Base-by-base conservation (phyloP, 2,888 invertebrate genomes). In the Torymus texanus region DNA sequence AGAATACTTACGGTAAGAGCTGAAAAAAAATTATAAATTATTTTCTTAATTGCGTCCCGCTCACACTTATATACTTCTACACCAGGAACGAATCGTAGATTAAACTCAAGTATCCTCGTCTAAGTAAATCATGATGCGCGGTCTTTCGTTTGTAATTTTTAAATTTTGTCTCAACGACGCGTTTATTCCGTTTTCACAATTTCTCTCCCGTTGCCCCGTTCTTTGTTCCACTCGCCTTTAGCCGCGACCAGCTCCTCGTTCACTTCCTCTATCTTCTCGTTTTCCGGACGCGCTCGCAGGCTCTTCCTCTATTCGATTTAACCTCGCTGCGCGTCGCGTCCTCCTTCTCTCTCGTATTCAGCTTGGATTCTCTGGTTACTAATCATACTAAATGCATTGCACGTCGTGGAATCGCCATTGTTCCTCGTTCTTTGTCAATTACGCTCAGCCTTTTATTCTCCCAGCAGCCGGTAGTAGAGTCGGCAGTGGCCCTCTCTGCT, bases 81-180 rank as follows among this genome's bases (percentile, higher is more conserved):
- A 24, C 12, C 29, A n/a, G 21, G 55, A 41, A 18, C 41, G 24
- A 66, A 72, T 71, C 66, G 53, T 61, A 85, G 86, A 88, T 88
- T 88, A 87, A 86, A 84, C 80, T 85, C 87, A 87, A 88, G 29
- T 29, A 29, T 29, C 2, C 29, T 3, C 29, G 29, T 88, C 85
- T 82, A 85, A 87, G 85, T 82, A 80, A 73, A 72, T 63, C 58
- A 67, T 58, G 14, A 58, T 63, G 83, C 71, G 68, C 21, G 50
- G 29, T 21, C 24, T 53, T 62, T 61, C 71, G 80, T 83, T 67
- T 80, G 78, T 83, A 83, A 79, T 82, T 82, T 82, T 75, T 21
- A 80, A 83, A 83, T 83, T 74, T 81, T 29, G 29, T 29, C 58
- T 16, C 50, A 51, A n/a, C 11, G 14, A 58, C 21, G 53, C 24